phyloP scores from a whole-genome alignment of 1,140 invertebrate species.

The Drosophila tsacasi region DNA sequence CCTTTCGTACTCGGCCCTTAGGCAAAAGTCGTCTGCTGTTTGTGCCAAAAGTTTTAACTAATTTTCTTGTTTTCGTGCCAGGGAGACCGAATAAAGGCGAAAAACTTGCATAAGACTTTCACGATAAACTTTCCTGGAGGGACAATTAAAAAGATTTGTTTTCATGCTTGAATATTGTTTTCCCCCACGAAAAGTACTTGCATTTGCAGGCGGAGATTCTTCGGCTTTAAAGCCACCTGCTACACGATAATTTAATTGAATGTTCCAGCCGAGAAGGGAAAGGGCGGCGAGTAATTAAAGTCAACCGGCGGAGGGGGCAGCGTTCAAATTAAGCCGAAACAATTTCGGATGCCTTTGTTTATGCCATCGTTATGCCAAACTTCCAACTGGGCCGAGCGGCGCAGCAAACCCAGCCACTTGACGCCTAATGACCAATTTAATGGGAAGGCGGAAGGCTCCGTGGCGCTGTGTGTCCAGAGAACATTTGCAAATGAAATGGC shows the following conservation, averaged over 20 bases:
- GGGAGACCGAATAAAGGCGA: conserved; percentile 38
- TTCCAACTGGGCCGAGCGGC: conserved; percentile 20
- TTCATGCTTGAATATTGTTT: conserved; percentile 53
- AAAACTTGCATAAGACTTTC: conserved; percentile 65
- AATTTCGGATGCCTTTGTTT: conserved; percentile 63
- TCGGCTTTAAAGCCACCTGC: conserved; percentile 52
- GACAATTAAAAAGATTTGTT: conserved; percentile 78
- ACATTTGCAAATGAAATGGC: conserved; percentile 77
- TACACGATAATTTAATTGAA: conserved; percentile 58
- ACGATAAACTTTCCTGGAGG: conserved; percentile 57
- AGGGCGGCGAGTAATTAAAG: conserved; percentile 41
- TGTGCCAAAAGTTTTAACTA: conserved; percentile 73
- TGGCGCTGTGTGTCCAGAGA: conserved; percentile 51
- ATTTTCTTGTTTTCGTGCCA: conserved; percentile 72
- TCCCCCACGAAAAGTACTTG: conserved; percentile 15
- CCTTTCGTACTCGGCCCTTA: conserved; percentile 14
- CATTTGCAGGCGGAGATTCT: conserved; percentile 9
- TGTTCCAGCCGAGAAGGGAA: conserved; percentile 17
- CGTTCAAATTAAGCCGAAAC: conserved; percentile 78
- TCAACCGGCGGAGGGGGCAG: conserved; percentile 5
- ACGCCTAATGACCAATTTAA: conserved; percentile 83
- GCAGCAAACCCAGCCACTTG: conserved; percentile 65
- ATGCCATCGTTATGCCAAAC: conserved; percentile 36
- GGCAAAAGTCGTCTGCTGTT: conserved; percentile 56
- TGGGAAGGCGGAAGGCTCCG: conserved; percentile 47